Percentiles rank a stretch among this genome's conserved stretches.
phyloP scores from a whole-genome alignment of 2,797 vertebrate genomes.

The Gallinago solitaria region DNA sequence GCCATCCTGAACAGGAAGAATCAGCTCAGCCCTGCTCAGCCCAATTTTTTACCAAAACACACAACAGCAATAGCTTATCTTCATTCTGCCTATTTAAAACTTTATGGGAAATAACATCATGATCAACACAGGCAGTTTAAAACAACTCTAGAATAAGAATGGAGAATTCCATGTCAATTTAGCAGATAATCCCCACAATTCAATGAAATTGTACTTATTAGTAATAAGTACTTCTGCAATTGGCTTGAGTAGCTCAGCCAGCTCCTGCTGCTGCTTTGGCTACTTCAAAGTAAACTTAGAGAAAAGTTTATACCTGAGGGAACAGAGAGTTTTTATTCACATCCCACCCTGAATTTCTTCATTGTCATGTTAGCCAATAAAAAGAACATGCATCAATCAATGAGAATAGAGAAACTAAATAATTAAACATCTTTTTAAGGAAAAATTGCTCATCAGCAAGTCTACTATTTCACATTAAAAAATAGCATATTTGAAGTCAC shows the following conservation, averaged over 20 bases:
- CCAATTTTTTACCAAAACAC: not conserved
- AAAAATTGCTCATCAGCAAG: slow-evolving; percentile 27
- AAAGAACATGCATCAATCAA: not conserved
- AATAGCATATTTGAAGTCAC: not conserved
- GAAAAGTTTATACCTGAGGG: not conserved
- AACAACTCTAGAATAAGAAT: not conserved
- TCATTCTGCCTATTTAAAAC: not conserved
- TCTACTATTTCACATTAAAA: slow-evolving; percentile 3
- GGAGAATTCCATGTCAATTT: not conserved
- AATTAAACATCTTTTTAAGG: slow-evolving; percentile 31
- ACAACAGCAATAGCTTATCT: not conserved
- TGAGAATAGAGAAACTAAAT: not conserved
- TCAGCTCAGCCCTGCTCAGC: not conserved
- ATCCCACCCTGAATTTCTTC: not conserved
- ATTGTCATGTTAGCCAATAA: not conserved
- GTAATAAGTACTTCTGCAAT: not conserved
- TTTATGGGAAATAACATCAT: not conserved
- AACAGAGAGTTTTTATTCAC: not conserved
- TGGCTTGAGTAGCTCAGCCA: not conserved
- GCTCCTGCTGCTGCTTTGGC: not conserved
- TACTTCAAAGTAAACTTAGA: slow-evolving; percentile 10
- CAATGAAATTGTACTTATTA: not conserved
- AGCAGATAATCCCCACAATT: not conserved
- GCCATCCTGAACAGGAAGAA: not conserved
- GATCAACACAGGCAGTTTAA: not conserved